phyloP scores from a whole-genome alignment of 2,888 invertebrate genomes.

The Odontomyia ornata region DNA sequence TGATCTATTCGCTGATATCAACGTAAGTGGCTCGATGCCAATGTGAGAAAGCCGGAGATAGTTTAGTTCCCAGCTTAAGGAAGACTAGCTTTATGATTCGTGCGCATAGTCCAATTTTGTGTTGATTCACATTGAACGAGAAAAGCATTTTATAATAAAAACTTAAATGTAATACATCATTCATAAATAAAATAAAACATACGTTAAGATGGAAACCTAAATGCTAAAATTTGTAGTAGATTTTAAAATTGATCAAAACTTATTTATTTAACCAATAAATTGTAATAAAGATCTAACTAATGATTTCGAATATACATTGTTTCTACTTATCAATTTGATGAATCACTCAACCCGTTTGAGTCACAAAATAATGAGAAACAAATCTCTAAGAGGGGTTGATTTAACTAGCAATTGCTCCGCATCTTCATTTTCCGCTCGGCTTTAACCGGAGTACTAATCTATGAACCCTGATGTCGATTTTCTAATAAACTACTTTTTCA shows the following conservation, averaged over 20 bases:
- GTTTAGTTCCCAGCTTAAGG: neutral
- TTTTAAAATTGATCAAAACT: slow-evolving; percentile 3
- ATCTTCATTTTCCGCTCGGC: no score
- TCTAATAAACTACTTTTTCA: no score
- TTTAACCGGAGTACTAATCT: no score
- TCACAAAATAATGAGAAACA: no score
- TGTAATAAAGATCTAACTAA: neutral
- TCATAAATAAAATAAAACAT: neutral
- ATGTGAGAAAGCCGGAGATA: neutral
- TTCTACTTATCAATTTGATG: no score
- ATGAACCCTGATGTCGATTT: no score
- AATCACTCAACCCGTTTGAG: no score
- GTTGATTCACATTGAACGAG: slow-evolving; percentile 37
- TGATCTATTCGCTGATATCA: slow-evolving; percentile 72
- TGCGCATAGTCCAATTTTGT: slow-evolving; percentile 12
- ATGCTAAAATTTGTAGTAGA: neutral
- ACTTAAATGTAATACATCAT: slow-evolving; percentile 1
- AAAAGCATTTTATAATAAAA: slow-evolving; percentile 28
- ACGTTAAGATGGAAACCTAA: neutral
- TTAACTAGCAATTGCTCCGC: no score
- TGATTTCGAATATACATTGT: neutral
- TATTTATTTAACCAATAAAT: slow-evolving; percentile 21
- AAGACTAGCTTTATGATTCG: neutral
- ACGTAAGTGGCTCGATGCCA: slow-evolving; percentile 61
- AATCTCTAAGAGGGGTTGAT: no score